A percentile compares a stretch with the other conserved stretches of the same genome.
Evolutionary conservation across 1,140 invertebrate species (phyloP).

Genomic region (Zaprionus ornatus): DNA sequence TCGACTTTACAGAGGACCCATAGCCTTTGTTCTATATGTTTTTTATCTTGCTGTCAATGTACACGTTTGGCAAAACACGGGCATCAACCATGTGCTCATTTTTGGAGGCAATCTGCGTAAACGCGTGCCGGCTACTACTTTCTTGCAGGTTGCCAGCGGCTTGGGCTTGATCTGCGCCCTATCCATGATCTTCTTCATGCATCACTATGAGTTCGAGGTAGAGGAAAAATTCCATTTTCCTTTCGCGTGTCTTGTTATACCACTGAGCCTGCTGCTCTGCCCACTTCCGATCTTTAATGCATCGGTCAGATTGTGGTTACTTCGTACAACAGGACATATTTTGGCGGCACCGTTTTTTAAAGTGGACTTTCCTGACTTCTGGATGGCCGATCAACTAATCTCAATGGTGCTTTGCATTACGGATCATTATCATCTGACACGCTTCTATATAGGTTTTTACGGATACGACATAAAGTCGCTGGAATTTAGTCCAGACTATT

Average conservation of each 20-base stretch:
- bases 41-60: conserved; percentile 88
- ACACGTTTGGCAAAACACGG: conserved; percentile 89
- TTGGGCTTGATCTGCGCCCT: conserved; percentile 88
- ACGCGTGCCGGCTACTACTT: conserved; percentile 87
- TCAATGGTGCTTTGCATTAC: conserved; percentile 90
- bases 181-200: conserved; percentile 84
- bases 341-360: conserved; percentile 92
- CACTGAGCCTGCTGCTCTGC: conserved; percentile 87
- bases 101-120: conserved; percentile 91
- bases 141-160: conserved; percentile 88
- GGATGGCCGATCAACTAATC: conserved; percentile 96
- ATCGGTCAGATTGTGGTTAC: conserved; percentile 84
- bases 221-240: conserved; percentile 87
- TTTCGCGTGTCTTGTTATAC: conserved; percentile 85
- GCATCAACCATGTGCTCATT: conserved; percentile 92
- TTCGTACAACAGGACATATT: conserved; percentile 85
- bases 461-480: background rate
- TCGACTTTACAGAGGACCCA: conserved; percentile 87
- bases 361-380: conserved; percentile 95
- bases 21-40: conserved; percentile 87
- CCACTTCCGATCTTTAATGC: conserved; percentile 87
- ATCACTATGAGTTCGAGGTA: conserved; percentile 83
- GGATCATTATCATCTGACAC: conserved; percentile 87
- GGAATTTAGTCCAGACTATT: conserved; percentile 46
- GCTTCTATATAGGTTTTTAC: conserved; percentile 54